Evolutionary conservation across 1,140 invertebrate species (phyloP).

Genomic region (Charaxes varanes): DNA sequence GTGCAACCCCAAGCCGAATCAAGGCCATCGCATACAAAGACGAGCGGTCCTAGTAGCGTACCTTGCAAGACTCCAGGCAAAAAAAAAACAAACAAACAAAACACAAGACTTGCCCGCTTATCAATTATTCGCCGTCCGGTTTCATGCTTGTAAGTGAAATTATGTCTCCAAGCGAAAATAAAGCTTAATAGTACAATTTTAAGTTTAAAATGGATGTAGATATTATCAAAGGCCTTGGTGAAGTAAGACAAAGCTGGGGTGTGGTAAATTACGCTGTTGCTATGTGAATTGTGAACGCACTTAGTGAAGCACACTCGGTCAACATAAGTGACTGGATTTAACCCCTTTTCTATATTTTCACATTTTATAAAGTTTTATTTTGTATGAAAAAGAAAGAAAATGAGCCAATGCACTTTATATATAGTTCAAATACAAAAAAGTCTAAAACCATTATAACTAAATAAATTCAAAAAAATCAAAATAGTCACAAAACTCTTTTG

Average conservation of each 20-base stretch:
- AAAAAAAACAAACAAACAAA: constrained; percentile 32
- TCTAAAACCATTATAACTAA: too few relatives aligned
- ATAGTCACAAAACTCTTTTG: too few relatives aligned
- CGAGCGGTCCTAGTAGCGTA: too few relatives aligned
- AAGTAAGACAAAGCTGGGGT: constrained; percentile 36
- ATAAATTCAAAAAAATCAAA: too few relatives aligned
- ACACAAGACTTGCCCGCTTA: constrained; percentile 39
- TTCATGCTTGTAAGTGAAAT: constrained; percentile 37
- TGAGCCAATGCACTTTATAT: too few relatives aligned
- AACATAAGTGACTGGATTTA: constrained; percentile 11
- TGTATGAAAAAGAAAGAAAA: too few relatives aligned
- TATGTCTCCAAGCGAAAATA: constrained; percentile 13
- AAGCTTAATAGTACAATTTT: constrained; percentile 5
- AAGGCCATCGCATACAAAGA: too few relatives aligned
- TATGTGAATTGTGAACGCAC: constrained; percentile 25
- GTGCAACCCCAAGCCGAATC: too few relatives aligned
- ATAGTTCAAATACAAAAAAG: too few relatives aligned
- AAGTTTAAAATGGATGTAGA: constrained; percentile 14
- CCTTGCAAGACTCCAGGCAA: too few relatives aligned
- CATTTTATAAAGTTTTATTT: too few relatives aligned
- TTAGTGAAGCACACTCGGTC: constrained; percentile 8
- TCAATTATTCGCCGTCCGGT: constrained; percentile 46
- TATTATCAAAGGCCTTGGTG: constrained; percentile 25
- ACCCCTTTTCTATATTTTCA: constrained; percentile 7
- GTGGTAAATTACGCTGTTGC: constrained; percentile 37